Base-by-base conservation (phyloP, 2,888 invertebrate species). In the Fragum fragum region DNA sequence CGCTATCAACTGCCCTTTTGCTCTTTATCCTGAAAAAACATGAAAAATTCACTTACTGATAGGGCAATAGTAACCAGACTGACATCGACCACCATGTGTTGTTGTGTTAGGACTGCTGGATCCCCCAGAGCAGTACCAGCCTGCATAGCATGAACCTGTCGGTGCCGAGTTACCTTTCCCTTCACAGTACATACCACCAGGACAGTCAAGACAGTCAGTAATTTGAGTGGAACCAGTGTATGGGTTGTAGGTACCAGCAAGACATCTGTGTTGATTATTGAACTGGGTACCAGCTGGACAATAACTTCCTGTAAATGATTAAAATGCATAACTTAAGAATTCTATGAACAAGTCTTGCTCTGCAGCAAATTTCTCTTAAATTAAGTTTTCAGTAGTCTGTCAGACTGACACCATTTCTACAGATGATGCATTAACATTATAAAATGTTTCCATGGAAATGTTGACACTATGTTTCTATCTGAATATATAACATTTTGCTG, bases 181-280 rank as follows among this genome's bases (percentile, higher is more conserved):
- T 69, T 91, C 83, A 81, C 94, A 94, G 85, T 93, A 94, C 78
- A 89, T 73, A 18, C 94, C 94, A 0, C 91, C 92, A 11, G 93
- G 90, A 75, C 94, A 94, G 47, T 76, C 61, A 28, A 88, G 78
- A 85, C 94, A 94, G 83, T 90, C 91, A 11, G 80, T 29, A 3
- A 69, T 70, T 1, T 85, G 79, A 0, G 86, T 88, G 11, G 88
- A 89, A 16, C 79, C 81, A 23, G 84, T 82, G 26, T 76, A 59
- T 21, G 91, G 87, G 75, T 93, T 93, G 88, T 92, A 93, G 5
- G 90, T 91, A 23, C 94, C 94, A 7, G 92, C 88, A 0, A 89
- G 89, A 73, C 94, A 94, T 29, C 88, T 88, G 81, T 89, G 90
- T 78, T 93, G 88, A 6, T 90, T 93, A 39, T 87, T 80, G 57